Evolutionary conservation across 2,113 vertebrate genomes (phyloP), one percentile per base, ranked within the genome.

Genomic region (Pipa parva): DNA sequence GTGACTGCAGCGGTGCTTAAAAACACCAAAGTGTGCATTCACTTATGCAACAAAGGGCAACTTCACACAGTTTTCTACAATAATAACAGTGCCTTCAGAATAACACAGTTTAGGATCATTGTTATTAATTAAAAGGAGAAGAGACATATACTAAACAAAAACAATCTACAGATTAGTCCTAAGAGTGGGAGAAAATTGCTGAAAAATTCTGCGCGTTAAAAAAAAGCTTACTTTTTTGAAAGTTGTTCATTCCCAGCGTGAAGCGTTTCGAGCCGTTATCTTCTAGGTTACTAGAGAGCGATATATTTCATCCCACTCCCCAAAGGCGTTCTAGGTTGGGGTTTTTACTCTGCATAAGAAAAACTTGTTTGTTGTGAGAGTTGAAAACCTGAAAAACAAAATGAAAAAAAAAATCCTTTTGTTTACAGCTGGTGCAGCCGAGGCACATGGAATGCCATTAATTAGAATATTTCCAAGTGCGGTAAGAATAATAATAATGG

Each of bases 401-500:
- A 74, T 54, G 15, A n/a, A 42, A 42, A 81, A 42, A 42, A 81
- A 77, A 80, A 78, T 61, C 49, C 71, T 77, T 78, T 78, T 83
- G 82, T 84, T 87, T 90, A 79, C 85, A 86, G 87, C 84, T 88
- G 88, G 85, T 87, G 87, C 66, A 78, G 68, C 74, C 77, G 63
- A 87, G 80, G 56, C 67, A 84, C 74, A 75, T 80, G 83, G 79
- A 76, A 82, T 87, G 83, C 80, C 83, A 87, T 84, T 89, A 87
- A 91, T 91, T 90, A 88, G 72, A 73, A 81, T 80, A 83, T 78
- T 87, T 90, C 82, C 89, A n/a, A 71, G 81, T 92, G 87, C 85
- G 85, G 86, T 91, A 83, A 87, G 81, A 84, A 81, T 87, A 85
- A 88, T 87, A 85, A 88, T 89, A 84, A 83, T 87, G 83, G 71